Evolutionary conservation across 2,113 vertebrate genomes (phyloP).

Genomic region (Prionailurus viverrinus): DNA sequence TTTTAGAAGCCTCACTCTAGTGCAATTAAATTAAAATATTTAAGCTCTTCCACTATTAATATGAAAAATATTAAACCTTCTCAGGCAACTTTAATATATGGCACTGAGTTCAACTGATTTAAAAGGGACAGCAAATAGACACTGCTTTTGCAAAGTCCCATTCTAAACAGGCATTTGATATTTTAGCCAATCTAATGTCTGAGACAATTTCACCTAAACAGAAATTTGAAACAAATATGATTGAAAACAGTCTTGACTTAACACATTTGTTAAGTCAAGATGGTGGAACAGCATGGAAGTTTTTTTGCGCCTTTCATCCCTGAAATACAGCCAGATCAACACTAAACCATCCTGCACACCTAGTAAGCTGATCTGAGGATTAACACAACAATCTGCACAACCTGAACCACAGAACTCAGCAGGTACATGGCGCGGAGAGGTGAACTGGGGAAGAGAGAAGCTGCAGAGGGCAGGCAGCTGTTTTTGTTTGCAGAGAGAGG

Average conservation of each 20-base stretch:
- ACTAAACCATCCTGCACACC: too few relatives aligned
- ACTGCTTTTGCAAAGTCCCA: background rate
- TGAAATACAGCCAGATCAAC: too few relatives aligned
- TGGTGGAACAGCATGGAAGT: too few relatives aligned
- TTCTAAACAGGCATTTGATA: background rate
- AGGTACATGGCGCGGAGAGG: too few relatives aligned
- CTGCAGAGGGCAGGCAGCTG: too few relatives aligned
- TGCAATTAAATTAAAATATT: background rate
- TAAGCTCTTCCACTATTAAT: background rate
- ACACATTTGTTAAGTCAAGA: too few relatives aligned
- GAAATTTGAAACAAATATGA: background rate
- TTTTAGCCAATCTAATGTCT: slow-evolving; percentile 33
- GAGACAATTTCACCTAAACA: slow-evolving; percentile 40
- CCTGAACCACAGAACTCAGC: too few relatives aligned
- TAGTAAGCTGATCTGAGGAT: too few relatives aligned
- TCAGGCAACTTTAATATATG: background rate
- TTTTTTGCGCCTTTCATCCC: too few relatives aligned
- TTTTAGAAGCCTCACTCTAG: background rate
- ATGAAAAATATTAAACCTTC: background rate
- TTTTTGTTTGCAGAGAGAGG: too few relatives aligned
- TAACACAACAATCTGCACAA: too few relatives aligned
- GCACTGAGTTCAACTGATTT: background rate
- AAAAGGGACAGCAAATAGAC: background rate
- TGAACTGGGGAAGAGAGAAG: too few relatives aligned
- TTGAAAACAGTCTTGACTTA: slow-evolving; percentile 27